phyloP scores from a whole-genome alignment of 2,888 invertebrate genomes.

The Thalpophila matura region DNA sequence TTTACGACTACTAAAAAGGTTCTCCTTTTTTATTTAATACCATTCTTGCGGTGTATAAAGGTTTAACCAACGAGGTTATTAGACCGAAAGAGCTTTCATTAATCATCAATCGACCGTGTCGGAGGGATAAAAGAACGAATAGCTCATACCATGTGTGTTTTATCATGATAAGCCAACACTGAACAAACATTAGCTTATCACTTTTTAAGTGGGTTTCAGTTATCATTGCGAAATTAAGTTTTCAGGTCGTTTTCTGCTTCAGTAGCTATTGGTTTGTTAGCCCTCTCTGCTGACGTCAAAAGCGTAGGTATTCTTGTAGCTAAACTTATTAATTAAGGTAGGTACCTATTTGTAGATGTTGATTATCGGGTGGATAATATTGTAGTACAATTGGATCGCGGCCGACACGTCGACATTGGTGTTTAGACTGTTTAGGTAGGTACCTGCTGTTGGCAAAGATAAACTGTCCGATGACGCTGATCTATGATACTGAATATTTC shows the following conservation, averaged over 20 bases:
- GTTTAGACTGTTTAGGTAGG: too few species aligned
- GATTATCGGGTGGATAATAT: slow-evolving; percentile 58
- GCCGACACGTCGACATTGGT: slow-evolving; percentile 76
- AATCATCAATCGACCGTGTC: slow-evolving; percentile 40
- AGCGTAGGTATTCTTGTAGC: slow-evolving; percentile 23
- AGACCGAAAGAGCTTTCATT: slow-evolving; percentile 47
- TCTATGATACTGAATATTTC: slow-evolving; percentile 75
- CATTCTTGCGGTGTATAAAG: slow-evolving; percentile 37
- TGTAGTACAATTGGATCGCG: slow-evolving; percentile 72
- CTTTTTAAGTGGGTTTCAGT: slow-evolving; percentile 53
- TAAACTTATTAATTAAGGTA: slow-evolving; percentile 38
- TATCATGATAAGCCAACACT: slow-evolving; percentile 59
- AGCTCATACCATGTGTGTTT: slow-evolving; percentile 36
- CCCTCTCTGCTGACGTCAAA: slow-evolving; percentile 9
- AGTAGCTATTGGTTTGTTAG: slow-evolving; percentile 13
- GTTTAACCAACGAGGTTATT: slow-evolving; percentile 18
- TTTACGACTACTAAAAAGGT: slow-evolving; percentile 74
- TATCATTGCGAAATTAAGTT: slow-evolving; percentile 53
- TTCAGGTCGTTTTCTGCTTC: slow-evolving; percentile 32
- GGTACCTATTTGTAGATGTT: slow-evolving; percentile 56
- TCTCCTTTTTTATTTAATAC: slow-evolving; percentile 59
- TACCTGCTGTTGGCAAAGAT: slow-evolving; percentile 71
- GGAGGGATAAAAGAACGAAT: slow-evolving; percentile 38
- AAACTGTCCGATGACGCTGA: slow-evolving; percentile 66
- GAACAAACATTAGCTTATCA: slow-evolving; percentile 62